These are phyloP conservation scores for Apamea crenata DNA, from an alignment of 2,888 invertebrate species.

Conservation along the genomic window DNA sequence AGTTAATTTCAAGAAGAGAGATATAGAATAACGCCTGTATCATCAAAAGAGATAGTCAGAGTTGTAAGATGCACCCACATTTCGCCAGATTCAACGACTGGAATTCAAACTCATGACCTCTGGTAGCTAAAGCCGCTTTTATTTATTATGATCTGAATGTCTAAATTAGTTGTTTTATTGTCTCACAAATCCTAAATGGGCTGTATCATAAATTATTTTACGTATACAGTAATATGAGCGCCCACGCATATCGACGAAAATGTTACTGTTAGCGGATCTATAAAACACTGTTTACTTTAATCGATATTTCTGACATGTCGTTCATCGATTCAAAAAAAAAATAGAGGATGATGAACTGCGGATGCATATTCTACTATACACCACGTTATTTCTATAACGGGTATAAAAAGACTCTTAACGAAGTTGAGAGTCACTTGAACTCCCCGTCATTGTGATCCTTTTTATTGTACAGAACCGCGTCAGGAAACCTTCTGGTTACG, in stretches of 20 bases:
- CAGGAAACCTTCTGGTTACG: not conserved
- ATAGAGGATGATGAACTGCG: slow-evolving; percentile 55
- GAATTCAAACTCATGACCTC: not conserved
- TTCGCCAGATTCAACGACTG: too few species aligned
- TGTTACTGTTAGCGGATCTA: slow-evolving; percentile 59
- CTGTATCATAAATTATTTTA: slow-evolving; percentile 46
- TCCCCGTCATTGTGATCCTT: not conserved
- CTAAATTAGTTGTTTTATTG: slow-evolving; percentile 35
- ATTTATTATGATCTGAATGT: slow-evolving; percentile 4
- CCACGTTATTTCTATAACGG: too few species aligned
- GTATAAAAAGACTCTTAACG: not conserved
- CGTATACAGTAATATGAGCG: slow-evolving; percentile 31
- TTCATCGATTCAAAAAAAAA: slow-evolving; percentile 58
- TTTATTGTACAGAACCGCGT: not conserved
- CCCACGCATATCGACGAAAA: slow-evolving; percentile 49
- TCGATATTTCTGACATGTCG: slow-evolving; percentile 63
- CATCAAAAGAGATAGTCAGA: not conserved
- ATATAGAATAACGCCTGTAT: not conserved
- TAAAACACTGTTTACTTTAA: slow-evolving; percentile 71
- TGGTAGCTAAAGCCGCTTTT: not conserved
- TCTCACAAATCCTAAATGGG: slow-evolving; percentile 43
- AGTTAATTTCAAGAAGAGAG: not conserved
- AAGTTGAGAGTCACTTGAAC: not conserved
- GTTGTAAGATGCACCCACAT: not conserved
- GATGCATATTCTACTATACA: not conserved